Evolutionary conservation across 2,797 vertebrate genomes (phyloP), one percentile per base, ranked within the genome.

Genomic region (Sardinella longiceps): DNA sequence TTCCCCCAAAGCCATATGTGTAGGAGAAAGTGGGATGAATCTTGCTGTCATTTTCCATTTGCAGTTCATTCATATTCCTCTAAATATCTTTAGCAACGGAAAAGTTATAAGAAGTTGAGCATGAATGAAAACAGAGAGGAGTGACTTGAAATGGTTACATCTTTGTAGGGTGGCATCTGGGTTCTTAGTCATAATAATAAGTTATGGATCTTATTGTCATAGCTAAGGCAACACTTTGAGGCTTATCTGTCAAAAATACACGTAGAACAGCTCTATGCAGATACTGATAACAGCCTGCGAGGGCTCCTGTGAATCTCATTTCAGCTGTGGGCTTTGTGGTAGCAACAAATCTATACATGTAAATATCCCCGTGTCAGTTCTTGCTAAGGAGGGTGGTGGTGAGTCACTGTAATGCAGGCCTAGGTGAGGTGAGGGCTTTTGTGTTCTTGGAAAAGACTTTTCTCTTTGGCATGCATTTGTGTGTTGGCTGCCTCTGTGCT

Each of bases 291-390:
- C 33, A 39, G 37, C 15, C 4, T 39, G 70, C 43, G 70, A 23
- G 70, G 70, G 33, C 18, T 23, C 1, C 70, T 43, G 39, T 23
- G 37, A 77, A 3, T 43, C 70, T 43, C 37, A 18, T 77, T 77
- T 77, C 70, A 77, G 70, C 33, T 43, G 70, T 77, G 70, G 70
- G 33, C 70, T 77, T 77, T 77, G 70, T 77, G 70, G 70, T 77
- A 33, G 70, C 70, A 77, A 77, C 70, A 77, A 20, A 77, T 77
- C 70, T 43, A 77, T 77, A 23, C 15, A 77, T 77, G 70, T 43
- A 77, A 77, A 39, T 77, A 37, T 43, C 5, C 70, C 43, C 20
- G 70, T 77, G 70, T 77, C 33, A 77, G 70, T 43, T 33, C 33
- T 5, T 15, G 28, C 5, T 43, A 23, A 77, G 70, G 70, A 43